phyloP scores from a whole-genome alignment of 2,797 vertebrate species.

The Cheirogaleus major region DNA sequence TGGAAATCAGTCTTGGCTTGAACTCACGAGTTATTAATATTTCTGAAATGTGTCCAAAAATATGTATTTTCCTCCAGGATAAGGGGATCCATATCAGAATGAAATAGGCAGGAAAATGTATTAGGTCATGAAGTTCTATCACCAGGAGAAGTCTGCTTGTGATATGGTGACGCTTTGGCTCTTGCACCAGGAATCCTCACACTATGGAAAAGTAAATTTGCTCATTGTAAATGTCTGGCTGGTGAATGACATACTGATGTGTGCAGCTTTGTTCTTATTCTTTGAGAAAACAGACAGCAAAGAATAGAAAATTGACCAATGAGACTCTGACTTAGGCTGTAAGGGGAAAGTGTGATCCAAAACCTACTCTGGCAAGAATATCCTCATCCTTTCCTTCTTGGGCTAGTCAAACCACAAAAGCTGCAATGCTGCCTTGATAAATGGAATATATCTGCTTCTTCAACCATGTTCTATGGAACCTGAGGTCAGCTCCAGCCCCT shows the following conservation, averaged over 20 bases:
- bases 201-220: background rate
- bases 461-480: background rate
- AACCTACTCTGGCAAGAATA: background rate
- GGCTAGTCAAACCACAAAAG: background rate
- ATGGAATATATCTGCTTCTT: background rate
- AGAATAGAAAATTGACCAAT: background rate
- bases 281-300: background rate
- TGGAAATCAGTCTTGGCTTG: background rate
- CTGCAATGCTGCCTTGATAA: background rate
- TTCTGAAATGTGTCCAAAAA: background rate
- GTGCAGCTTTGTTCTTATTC: background rate
- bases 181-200: background rate
- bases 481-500: background rate
- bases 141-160: background rate
- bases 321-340: background rate
- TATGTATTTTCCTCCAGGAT: background rate
- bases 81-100: background rate
- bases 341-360: background rate
- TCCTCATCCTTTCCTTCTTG: background rate
- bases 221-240: background rate
- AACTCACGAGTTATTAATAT: background rate
- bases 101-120: background rate
- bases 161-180: background rate
- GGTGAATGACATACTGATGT: background rate
- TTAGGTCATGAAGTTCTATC: background rate